These are phyloP conservation scores for Hypomesus transpacificus DNA, from an alignment of 2,113 vertebrate species.

Conservation along the genomic window DNA sequence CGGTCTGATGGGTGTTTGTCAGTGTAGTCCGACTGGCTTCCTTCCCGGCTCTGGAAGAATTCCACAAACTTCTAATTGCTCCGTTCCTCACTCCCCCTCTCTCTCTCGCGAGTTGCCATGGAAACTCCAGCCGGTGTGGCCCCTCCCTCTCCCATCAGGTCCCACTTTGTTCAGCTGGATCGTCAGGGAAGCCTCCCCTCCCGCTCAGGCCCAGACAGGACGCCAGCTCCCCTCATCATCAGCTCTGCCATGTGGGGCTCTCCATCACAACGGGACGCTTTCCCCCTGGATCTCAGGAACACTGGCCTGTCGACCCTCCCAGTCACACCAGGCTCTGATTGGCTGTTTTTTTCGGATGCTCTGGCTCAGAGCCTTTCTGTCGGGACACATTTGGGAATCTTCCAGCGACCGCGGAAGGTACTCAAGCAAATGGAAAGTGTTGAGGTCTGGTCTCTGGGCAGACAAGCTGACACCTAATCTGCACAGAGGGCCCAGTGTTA, in stretches of 20 bases:
- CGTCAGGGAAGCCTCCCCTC: conserved; percentile 22
- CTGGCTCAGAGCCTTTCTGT: conserved; percentile 27
- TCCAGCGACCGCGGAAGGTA: conserved; percentile 4
- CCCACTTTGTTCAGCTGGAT: not conserved
- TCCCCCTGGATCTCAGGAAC: conserved; percentile 24
- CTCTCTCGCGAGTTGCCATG: conserved; percentile 36
- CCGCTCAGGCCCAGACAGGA: conserved; percentile 36
- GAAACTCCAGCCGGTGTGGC: conserved; percentile 19
- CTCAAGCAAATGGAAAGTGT: conserved; percentile 12
- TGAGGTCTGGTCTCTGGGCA: conserved; percentile 13
- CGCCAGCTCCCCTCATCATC: conserved; percentile 42
- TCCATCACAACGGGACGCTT: conserved; percentile 24
- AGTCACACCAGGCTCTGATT: conserved; percentile 42
- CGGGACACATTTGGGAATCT: conserved; percentile 23
- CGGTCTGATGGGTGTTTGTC: conserved; percentile 38
- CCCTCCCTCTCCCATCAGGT: conserved; percentile 2
- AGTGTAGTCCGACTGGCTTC: conserved; percentile 38
- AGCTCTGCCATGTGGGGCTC: conserved; percentile 26
- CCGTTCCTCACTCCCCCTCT: conserved; percentile 18
- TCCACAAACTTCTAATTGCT: conserved; percentile 59
- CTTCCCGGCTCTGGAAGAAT: conserved; percentile 25
- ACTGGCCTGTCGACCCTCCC: conserved; percentile 30
- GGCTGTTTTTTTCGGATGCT: conserved; percentile 14
- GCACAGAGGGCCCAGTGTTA: too few relatives aligned
- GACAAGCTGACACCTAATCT: not conserved